Percentiles rank a stretch among this genome's conserved stretches.
Conservation (phyloP, 2,797 vertebrate genomes). For the Bradypodion ventrale region DNA sequence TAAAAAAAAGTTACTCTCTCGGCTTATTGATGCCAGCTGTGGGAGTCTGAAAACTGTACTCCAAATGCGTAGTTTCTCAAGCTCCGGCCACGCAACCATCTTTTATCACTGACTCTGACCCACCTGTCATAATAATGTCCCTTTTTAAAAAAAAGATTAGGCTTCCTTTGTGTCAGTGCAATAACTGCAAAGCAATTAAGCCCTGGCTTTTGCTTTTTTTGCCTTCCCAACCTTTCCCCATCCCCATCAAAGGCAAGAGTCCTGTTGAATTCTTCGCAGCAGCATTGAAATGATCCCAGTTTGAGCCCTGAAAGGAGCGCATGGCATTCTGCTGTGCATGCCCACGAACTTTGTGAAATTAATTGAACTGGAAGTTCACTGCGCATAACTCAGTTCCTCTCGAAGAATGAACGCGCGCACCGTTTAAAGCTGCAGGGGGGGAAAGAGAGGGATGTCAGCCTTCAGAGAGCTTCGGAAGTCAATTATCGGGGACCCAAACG, state of each 20-base stretch:
- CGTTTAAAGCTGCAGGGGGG: slow-evolving; percentile 11
- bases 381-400: slow-evolving; percentile 23
- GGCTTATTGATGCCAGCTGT: no score
- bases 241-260: slow-evolving; percentile 7
- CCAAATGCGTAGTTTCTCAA: no score
- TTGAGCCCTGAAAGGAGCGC: slow-evolving; percentile 3
- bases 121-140: neutral
- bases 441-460: neutral
- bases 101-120: neutral
- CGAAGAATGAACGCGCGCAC: slow-evolving; percentile 23
- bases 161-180: neutral
- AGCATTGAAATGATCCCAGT: slow-evolving; percentile 5
- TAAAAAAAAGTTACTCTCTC: no score
- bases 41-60: no score
- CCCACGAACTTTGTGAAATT: slow-evolving; percentile 27
- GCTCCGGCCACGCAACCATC: no score
- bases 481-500: slow-evolving; percentile 40
- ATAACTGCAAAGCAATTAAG: slow-evolving; percentile 1
- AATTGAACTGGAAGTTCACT: slow-evolving; percentile 38
- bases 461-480: slow-evolving; percentile 24
- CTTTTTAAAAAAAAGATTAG: no score
- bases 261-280: neutral
- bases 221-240: neutral
- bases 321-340: neutral
- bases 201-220: neutral